Conservation (phyloP, 2,113 vertebrate species). For the Bagarius yarrelli region DNA sequence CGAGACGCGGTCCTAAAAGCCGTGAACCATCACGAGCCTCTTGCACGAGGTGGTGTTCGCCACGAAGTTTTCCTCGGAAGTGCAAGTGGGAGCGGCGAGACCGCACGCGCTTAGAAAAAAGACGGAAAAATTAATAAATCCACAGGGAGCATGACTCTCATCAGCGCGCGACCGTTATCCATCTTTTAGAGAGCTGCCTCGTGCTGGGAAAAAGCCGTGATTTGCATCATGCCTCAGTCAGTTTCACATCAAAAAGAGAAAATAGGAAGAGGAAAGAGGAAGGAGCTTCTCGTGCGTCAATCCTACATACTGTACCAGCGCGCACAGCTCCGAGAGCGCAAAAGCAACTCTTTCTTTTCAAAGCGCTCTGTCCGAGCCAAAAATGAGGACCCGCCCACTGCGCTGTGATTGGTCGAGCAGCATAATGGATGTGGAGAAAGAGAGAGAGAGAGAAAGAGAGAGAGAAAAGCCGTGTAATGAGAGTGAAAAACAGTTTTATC, state of each 20-base stretch:
- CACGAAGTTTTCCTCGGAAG: not conserved
- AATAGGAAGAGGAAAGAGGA: not conserved
- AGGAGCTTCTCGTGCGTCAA: not conserved
- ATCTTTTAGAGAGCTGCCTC: conserved; percentile 49
- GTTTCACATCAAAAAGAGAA: not conserved
- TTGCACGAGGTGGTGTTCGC: too few species aligned
- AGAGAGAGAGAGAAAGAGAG: conserved; percentile 22
- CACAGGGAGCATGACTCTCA: conserved; percentile 40
- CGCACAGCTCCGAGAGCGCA: conserved; percentile 30
- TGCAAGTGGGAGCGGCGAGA: not conserved
- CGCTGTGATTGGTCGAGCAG: conserved; percentile 63
- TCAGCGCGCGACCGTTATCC: conserved; percentile 16
- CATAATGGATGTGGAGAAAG: not conserved
- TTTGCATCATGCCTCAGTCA: conserved; percentile 41
- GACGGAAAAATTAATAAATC: conserved; percentile 34
- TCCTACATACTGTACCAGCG: not conserved
- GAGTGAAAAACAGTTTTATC: conserved; percentile 60
- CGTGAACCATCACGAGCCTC: not conserved
- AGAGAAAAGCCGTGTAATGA: conserved; percentile 59
- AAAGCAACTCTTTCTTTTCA: conserved; percentile 64
- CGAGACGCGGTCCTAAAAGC: not conserved
- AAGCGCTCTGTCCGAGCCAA: conserved; percentile 52
- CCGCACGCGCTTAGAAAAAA: not conserved
- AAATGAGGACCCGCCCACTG: conserved; percentile 58
- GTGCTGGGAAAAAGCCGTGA: conserved; percentile 48